Percentiles rank a stretch among this genome's conserved stretches.
These are phyloP conservation scores for Spondyliosoma cantharus DNA, from an alignment of 2,797 vertebrate genomes.

Conservation along the genomic window DNA sequence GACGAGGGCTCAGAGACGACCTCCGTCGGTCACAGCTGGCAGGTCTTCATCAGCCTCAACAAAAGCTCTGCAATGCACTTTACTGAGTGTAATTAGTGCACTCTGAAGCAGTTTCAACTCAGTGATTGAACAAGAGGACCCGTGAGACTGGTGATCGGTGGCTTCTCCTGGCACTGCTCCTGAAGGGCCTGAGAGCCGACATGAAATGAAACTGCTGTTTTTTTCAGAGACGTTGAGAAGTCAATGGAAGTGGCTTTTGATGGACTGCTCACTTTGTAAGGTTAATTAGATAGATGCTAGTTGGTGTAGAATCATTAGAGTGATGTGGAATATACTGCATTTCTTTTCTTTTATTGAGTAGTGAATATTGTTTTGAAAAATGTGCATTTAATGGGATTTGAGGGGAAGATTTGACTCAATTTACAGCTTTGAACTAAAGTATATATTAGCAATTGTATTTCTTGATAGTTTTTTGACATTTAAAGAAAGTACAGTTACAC, in stretches of 20 bases:
- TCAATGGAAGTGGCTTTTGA: slow-evolving; percentile 12
- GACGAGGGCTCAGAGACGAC: slow-evolving; percentile 38
- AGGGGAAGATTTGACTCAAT: not conserved
- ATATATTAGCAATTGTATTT: not conserved
- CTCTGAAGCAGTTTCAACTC: slow-evolving; percentile 65
- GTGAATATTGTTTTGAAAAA: not conserved
- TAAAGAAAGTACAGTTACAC: not conserved
- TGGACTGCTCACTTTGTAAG: slow-evolving; percentile 27
- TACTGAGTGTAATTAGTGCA: slow-evolving; percentile 69
- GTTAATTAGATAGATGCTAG: slow-evolving; percentile 23
- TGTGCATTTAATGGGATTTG: not conserved
- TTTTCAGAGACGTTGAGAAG: slow-evolving; percentile 28
- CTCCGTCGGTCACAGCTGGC: slow-evolving; percentile 61
- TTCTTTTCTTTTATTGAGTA: not conserved
- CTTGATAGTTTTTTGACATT: not conserved
- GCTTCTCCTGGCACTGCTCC: slow-evolving; percentile 52
- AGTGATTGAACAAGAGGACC: slow-evolving; percentile 75
- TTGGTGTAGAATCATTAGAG: slow-evolving; percentile 4
- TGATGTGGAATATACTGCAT: not conserved
- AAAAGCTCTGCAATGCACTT: slow-evolving; percentile 67
- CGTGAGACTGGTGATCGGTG: slow-evolving; percentile 63
- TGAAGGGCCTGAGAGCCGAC: slow-evolving; percentile 47
- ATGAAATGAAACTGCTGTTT: slow-evolving; percentile 59
- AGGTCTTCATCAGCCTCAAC: slow-evolving; percentile 61
- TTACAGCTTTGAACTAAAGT: not conserved